Evolutionary conservation across 1,140 invertebrate genomes (phyloP).

Genomic region (Physella acuta): DNA sequence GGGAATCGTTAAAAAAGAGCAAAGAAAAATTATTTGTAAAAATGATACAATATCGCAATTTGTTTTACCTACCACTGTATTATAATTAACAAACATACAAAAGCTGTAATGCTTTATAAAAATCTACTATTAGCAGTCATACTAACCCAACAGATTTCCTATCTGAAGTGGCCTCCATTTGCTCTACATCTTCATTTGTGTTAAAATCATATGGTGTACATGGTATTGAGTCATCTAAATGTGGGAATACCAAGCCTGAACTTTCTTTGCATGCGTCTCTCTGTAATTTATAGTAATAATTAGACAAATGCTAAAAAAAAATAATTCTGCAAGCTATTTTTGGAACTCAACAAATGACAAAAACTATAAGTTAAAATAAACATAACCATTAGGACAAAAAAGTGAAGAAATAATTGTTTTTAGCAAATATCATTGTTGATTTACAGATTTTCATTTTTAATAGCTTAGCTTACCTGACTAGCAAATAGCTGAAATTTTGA

Average conservation of each 20-base stretch:
- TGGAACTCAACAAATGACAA: too few relatives aligned
- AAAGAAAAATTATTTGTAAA: too few relatives aligned
- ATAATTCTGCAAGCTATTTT: not conserved
- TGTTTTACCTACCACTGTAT: too few relatives aligned
- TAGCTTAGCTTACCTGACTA: conserved; percentile 12
- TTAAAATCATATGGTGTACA: conserved; percentile 5
- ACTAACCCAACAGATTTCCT: conserved; percentile 7
- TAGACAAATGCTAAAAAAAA: not conserved
- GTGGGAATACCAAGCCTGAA: conserved; percentile 17
- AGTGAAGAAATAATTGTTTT: too few relatives aligned
- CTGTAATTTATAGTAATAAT: not conserved
- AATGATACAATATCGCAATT: too few relatives aligned
- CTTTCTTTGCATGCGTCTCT: not conserved
- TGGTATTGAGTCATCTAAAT: conserved; percentile 21
- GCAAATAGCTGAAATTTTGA: not conserved
- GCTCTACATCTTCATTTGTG: not conserved
- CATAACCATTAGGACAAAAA: too few relatives aligned
- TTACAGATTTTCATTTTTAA: too few relatives aligned
- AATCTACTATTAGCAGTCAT: not conserved
- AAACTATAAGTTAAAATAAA: too few relatives aligned
- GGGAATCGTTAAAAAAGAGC: too few relatives aligned
- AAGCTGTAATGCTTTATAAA: not conserved
- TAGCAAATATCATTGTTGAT: too few relatives aligned
- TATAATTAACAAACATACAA: not conserved
- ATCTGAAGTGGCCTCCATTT: not conserved